Conservation (phyloP, 2,888 invertebrate genomes). For the Cremastobaeus sp. region DNA sequence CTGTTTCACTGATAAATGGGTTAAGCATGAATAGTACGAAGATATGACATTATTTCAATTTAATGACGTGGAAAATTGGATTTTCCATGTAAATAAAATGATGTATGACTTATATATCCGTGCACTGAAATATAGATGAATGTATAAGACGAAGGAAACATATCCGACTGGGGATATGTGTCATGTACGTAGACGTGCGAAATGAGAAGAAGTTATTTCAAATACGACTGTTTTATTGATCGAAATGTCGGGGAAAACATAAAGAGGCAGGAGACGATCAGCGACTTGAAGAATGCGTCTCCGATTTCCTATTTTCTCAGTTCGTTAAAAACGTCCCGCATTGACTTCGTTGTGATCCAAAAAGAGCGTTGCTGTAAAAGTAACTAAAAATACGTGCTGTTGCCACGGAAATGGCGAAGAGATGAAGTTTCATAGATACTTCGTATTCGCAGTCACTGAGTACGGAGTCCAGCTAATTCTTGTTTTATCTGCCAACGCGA, state of each 20-base stretch:
- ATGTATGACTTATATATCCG: too few relatives aligned
- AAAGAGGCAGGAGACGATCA: too few relatives aligned
- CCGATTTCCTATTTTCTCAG: neutral
- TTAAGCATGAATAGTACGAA: too few relatives aligned
- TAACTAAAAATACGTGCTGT: conserved; percentile 32
- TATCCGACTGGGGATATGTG: conserved; percentile 41
- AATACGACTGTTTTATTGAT: conserved; percentile 22
- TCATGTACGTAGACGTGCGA: conserved; percentile 26
- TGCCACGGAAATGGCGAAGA: conserved; percentile 31
- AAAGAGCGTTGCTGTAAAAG: conserved; percentile 13
- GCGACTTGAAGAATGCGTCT: too few relatives aligned
- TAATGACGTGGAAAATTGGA: too few relatives aligned
- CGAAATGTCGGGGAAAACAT: conserved; percentile 17
- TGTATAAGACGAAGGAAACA: conserved; percentile 35
- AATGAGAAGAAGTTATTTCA: conserved; percentile 35
- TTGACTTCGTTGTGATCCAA: conserved; percentile 16
- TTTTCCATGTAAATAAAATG: too few relatives aligned
- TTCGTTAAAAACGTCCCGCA: conserved; percentile 12
- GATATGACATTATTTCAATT: too few relatives aligned
- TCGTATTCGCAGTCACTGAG: too few relatives aligned
- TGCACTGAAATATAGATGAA: conserved; percentile 40
- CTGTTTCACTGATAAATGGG: too few relatives aligned
- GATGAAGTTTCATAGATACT: conserved; percentile 23
- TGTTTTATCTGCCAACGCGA: too few relatives aligned
- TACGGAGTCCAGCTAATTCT: too few relatives aligned